Conservation (phyloP, 1,140 invertebrate genomes). For the Caenorhabditis tropicalis region DNA sequence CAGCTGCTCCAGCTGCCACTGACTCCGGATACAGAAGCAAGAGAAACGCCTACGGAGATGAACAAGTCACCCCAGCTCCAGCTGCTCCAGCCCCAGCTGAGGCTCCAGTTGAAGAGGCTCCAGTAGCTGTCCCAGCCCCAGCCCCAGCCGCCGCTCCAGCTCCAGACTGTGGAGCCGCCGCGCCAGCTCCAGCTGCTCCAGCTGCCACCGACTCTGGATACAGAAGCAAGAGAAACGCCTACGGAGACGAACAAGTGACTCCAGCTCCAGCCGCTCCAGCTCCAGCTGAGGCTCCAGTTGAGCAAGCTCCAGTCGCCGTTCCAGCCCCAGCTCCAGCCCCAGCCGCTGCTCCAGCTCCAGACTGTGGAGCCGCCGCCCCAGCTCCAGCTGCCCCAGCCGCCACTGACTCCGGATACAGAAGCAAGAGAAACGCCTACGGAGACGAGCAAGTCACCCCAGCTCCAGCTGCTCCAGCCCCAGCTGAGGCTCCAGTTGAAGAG, state of each 20-base stretch:
- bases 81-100: neutral
- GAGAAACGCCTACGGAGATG: slow-evolving; percentile 39
- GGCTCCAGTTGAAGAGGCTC: slow-evolving; percentile 28
- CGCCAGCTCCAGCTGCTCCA: neutral
- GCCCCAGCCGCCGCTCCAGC: slow-evolving; percentile 31
- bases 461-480: neutral
- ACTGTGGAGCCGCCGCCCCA: neutral
- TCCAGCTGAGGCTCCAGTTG: neutral
- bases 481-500: slow-evolving; percentile 6
- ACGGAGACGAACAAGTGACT: slow-evolving; percentile 44
- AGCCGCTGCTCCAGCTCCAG: neutral
- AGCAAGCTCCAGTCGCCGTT: slow-evolving; percentile 1
- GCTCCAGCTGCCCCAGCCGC: slow-evolving; percentile 17
- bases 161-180: neutral
- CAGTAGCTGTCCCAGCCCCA: slow-evolving; percentile 13
- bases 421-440: slow-evolving; percentile 35
- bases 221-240: slow-evolving; percentile 45
- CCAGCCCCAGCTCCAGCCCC: slow-evolving; percentile 23
- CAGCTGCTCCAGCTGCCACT: slow-evolving; percentile 29
- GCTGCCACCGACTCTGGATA: slow-evolving; percentile 30
- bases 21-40: slow-evolving; percentile 40
- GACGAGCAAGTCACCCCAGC: slow-evolving; percentile 46
- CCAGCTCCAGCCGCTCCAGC: slow-evolving; percentile 38
- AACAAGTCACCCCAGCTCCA: slow-evolving; percentile 40
- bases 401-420: slow-evolving; percentile 38